Base-by-base conservation (phyloP, 2,888 invertebrate species). In the Oxytorus armatus region DNA sequence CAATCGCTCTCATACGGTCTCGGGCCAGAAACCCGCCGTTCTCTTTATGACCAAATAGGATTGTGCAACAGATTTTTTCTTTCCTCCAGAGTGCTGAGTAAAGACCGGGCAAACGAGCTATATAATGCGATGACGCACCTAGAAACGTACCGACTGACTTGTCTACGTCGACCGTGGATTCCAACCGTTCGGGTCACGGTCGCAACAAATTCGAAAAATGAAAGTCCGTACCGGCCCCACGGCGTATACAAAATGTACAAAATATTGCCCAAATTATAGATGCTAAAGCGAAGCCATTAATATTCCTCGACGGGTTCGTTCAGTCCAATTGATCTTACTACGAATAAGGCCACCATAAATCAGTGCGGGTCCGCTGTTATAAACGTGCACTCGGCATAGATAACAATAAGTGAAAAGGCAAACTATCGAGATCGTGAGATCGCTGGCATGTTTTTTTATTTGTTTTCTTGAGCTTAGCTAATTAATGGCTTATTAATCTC, bases 371-470 rank as follows among this genome's bases (percentile, higher is more conserved):
- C 10, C 10, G 1, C 8, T 36, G 10, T 10, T 36, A 10, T 47
- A 16, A 25, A 1, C 3, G 21, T 59, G 39, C 47, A 11, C 33
- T n/a, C 29, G 16, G 42, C 8, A 18, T 29, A 4, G 23, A 21
- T 66, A 11, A 36, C 36, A 39, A 39, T 21, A 39, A 14, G 21
- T 21, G 14, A 25, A 66, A 39, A 16, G 10, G 55, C 18, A 55
- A 39, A 14, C 33, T 25, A 57, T n/a, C 36, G 36, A 66, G 57
- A 65, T 68, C 66, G 66, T 59, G 75, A 66, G 65, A 75, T 66
- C 57, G 33, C 16, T 59, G 33, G 47, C n/a, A 33, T 33, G 3
- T 29, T 55, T 29, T 25, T 16, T 18, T n/a, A n/a, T n/a, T n/a
- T n/a, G n/a, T n/a, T 47, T 8, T 16, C 29, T 55, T 10, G 16